Base-by-base conservation (phyloP, 2,113 vertebrate species). In the Larimichthys polyactis region DNA sequence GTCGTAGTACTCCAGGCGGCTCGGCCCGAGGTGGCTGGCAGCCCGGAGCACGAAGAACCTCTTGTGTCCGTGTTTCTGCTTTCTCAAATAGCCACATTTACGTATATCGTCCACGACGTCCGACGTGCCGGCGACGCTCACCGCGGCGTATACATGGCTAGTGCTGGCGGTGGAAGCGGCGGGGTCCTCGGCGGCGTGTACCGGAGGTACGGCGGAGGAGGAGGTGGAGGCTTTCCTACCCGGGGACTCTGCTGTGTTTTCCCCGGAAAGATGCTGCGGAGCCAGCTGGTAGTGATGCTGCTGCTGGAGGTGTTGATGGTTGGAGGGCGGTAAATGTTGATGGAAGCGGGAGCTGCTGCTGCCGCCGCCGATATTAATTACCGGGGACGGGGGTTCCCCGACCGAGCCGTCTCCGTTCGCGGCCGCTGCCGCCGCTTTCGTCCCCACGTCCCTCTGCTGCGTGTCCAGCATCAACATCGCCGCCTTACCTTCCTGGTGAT, bases 1-100 rank as follows among this genome's bases (percentile, higher is more conserved):
- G 94, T 99, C 97, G 71, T 98, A 99, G 94, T 99, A 99, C 91
- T 99, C 98, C 89, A 99, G 90, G 17, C 97, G 95, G 85, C 97
- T 97, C 5, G 97, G 97, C 36, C 96, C 97, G 81, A 97, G 93
- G 76, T 94, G 96, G 75, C 97, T 98, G 84, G 96, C 95, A 10
- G 95, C 95, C 82, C 96, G 95, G 27, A 99, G 95, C 55, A 99
- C 98, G 84, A 99, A 99, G 91, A 99, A 99, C 12, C 98, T 92
- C 90, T 98, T 96, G 84, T 98, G 97, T 46, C 98, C 98, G 19
- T 99, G 97, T 78, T 98, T 99, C 81, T 99, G 97, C 86, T 99
- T 99, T 70, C 98, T 90, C 87, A 99, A 87, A 93, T 99, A 99
- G 14, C 98, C 98, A 74, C 96, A 97, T 67, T 98, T 98, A 71